Evolutionary conservation across 37 sponge, comb jelly and placozoan species (phyloP).

Genomic region (Ephydatia muelleri): DNA sequence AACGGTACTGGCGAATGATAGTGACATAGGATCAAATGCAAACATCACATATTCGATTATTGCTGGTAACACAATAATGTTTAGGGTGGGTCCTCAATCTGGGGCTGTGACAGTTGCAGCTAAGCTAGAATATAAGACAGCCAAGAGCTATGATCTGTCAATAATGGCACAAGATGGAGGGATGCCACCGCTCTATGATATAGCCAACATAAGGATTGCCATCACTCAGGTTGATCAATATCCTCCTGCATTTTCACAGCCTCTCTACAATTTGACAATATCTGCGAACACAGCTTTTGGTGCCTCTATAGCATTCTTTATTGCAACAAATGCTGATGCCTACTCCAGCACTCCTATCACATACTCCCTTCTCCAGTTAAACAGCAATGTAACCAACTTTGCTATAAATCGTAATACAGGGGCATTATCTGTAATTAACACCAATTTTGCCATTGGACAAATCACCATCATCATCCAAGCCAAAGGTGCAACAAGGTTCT

Average conservation of each 20-base stretch:
- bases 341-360: neutral
- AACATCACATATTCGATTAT: conserved; percentile 36
- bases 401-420: conserved; percentile 46
- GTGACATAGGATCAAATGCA: conserved; percentile 61
- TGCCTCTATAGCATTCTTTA: conserved; percentile 36
- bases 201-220: conserved; percentile 31
- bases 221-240: conserved; percentile 51
- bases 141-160: conserved; percentile 32
- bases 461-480: conserved; percentile 30
- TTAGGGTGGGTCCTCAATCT: conserved; percentile 41
- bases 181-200: conserved; percentile 32
- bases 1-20: conserved; percentile 50
- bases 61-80: conserved; percentile 27
- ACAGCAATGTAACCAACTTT: conserved; percentile 22
- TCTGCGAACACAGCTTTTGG: conserved; percentile 36
- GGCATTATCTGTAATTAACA: conserved; percentile 14
- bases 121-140: conserved; percentile 26
- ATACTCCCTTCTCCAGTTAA: conserved; percentile 28
- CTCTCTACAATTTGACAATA: conserved; percentile 34
- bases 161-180: conserved; percentile 64
- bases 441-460: neutral
- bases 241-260: conserved; percentile 39
- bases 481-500: conserved; percentile 38
- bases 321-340: conserved; percentile 60
- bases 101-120: conserved; percentile 32